Conservation (phyloP, 2,797 vertebrate genomes). For the Lepilemur ruficaudatus region DNA sequence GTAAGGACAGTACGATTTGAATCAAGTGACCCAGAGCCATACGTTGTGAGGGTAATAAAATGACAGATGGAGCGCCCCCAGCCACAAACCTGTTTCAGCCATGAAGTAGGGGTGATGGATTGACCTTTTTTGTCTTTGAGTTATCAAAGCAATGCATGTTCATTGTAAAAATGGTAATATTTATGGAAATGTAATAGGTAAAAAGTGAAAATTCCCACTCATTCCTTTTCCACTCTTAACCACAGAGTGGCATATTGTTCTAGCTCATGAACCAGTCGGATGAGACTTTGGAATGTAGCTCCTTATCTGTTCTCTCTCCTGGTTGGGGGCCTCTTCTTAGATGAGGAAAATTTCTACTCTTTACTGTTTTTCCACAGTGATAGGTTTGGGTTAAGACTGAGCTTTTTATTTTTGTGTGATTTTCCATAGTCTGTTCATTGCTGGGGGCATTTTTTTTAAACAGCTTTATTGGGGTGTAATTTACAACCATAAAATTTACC, state of each 20-base stretch:
- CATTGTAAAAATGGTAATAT: neutral
- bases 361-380: neutral
- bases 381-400: neutral
- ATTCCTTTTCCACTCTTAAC: neutral
- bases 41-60: neutral
- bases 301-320: neutral
- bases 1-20: neutral
- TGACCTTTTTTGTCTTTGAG: neutral
- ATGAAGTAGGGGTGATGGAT: neutral
- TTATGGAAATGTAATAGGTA: neutral
- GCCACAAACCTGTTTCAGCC: neutral
- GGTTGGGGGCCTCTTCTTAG: neutral
- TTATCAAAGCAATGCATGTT: neutral
- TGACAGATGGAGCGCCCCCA: neutral
- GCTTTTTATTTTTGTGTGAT: neutral
- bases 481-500: neutral
- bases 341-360: neutral
- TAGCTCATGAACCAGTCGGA: neutral
- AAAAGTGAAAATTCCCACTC: neutral
- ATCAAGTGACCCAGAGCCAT: neutral
- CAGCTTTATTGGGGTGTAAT: neutral
- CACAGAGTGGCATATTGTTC: neutral
- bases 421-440: neutral
- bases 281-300: neutral
- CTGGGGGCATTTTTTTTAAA: neutral